Base-by-base conservation (phyloP, 2,113 vertebrate species). In the Capreolus pygargus region DNA sequence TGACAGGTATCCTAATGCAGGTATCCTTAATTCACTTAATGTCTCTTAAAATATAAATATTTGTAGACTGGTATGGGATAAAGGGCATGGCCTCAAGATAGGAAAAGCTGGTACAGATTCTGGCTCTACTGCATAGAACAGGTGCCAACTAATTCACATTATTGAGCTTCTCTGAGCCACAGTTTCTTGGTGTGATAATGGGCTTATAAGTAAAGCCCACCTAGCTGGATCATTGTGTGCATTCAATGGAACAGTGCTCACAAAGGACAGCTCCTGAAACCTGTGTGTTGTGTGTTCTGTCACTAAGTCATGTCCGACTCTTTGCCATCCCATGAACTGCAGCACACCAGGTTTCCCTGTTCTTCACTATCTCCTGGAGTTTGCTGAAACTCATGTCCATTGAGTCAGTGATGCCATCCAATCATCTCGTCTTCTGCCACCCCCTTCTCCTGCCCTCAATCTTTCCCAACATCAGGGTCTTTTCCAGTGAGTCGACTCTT, bases 21-120 rank as follows among this genome's bases (percentile, higher is more conserved):
- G 36, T 57, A 61, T 92, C 67, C 16, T 92, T 81, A 96, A 54
- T 81, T 25, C 33, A 47, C 21, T 86, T 87, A 74, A 92, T 52
- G 89, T 89, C 57, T 87, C 82, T 96, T 79, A 82, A 96, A 93
- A 78, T 90, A 58, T 43, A 64, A 94, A 83, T 95, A n/a, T 47
- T 39, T 61, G 30, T 94, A 74, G 15, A 76, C 33, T 92, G 88
- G 39, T 52, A n/a, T 50, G 1, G 36, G n/a, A 2, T 61, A 84
- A 84, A 93, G 33, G 45, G 14, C 12, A 27, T 23, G 54, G 43
- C 79, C 57, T 83, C 91, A 39, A 82, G 5, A 28, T 55, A 50
- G 36, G 27, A 70, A 85, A 43, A 58, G 23, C 43, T 55, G 57
- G n/a, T 89, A 30, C 45, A 58, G 36, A 86, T 86, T 60, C 43